Evolutionary conservation across 2,797 vertebrate species (phyloP).

Genomic region (Nyctalus aviator): DNA sequence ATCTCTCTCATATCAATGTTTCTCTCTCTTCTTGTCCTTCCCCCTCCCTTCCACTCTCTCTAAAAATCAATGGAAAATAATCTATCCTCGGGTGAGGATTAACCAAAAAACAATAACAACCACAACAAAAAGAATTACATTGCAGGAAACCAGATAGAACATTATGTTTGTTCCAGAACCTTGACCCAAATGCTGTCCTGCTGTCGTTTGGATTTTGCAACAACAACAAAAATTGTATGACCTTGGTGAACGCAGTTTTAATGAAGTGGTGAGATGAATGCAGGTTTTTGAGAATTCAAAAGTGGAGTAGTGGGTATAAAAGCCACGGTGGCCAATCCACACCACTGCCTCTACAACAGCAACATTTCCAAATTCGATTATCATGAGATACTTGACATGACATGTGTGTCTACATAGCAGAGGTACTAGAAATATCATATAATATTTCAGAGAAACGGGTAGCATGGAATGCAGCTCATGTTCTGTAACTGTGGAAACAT

Average conservation of each 20-base stretch:
- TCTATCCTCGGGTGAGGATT: too few species aligned
- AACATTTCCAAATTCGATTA: neutral
- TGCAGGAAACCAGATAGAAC: neutral
- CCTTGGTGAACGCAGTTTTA: neutral
- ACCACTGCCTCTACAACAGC: rapidly evolving
- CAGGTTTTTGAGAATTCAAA: neutral
- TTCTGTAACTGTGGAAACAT: neutral
- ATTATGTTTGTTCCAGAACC: neutral
- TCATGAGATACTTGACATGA: neutral
- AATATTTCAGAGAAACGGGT: neutral
- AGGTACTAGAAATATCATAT: neutral
- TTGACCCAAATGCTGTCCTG: neutral
- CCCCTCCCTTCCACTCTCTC: too few species aligned
- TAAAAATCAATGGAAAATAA: too few species aligned
- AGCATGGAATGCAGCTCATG: neutral
- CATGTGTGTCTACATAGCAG: neutral
- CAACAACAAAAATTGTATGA: neutral
- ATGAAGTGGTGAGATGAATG: neutral
- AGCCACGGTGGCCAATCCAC: neutral
- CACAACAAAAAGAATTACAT: neutral
- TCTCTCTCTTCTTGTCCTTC: too few species aligned
- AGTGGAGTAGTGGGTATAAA: neutral
- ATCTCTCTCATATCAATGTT: too few species aligned
- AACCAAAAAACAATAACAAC: too few species aligned
- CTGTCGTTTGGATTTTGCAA: neutral